A percentile compares a stretch with the other conserved stretches of the same genome.
Conservation (phyloP, 1,140 invertebrate genomes). For the Mercenaria mercenaria region DNA sequence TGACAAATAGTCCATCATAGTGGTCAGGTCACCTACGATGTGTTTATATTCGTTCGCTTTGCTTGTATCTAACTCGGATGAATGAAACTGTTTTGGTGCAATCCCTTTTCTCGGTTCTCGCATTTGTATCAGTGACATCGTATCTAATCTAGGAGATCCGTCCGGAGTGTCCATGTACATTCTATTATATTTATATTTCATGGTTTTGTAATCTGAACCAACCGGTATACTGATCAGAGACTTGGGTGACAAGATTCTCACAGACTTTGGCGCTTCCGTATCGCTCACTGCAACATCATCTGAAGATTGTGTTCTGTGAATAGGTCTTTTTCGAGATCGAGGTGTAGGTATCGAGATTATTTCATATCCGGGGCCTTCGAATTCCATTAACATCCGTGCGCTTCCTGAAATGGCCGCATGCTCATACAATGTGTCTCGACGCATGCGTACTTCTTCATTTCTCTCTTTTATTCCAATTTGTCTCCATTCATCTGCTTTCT, state of each 20-base stretch:
- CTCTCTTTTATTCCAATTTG: conserved; percentile 77
- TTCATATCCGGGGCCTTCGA: conserved; percentile 59
- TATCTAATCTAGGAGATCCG: background rate
- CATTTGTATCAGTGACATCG: conserved; percentile 57
- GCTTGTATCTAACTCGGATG: conserved; percentile 69
- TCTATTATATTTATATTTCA: background rate
- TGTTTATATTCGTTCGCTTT: conserved; percentile 71
- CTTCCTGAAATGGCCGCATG: conserved; percentile 74
- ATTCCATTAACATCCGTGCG: conserved; percentile 57
- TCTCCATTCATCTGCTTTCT: conserved; percentile 78
- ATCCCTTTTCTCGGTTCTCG: conserved; percentile 37
- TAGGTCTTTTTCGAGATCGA: conserved; percentile 34
- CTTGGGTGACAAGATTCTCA: conserved; percentile 36
- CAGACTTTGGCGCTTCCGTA: conserved; percentile 27
- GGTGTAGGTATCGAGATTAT: conserved; percentile 60
- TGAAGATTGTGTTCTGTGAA: conserved; percentile 4
- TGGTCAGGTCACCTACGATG: conserved; percentile 65
- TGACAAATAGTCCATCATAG: conserved; percentile 75
- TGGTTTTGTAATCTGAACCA: background rate
- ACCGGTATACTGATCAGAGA: background rate
- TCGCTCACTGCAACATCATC: background rate
- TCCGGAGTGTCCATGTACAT: background rate
- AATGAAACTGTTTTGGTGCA: conserved; percentile 63
- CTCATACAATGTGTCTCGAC: conserved; percentile 66
- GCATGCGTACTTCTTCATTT: conserved; percentile 63